phyloP scores from a whole-genome alignment of 2,888 invertebrate species.

The Drosophila kambysellisi region DNA sequence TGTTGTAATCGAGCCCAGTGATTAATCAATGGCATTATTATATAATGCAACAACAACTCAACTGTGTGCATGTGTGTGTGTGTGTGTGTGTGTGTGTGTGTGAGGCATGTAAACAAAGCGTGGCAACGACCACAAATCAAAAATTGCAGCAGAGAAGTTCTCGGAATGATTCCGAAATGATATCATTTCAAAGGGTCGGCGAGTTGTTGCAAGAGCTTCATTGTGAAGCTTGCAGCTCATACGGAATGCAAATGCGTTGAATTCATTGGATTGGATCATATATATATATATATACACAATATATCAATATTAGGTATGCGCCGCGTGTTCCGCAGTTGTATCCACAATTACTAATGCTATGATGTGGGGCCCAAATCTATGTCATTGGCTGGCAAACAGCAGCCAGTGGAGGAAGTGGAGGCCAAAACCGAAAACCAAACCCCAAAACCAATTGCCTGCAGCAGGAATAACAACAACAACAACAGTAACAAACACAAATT shows the following conservation, averaged over 20 bases:
- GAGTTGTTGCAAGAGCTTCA: background rate
- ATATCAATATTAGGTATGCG: constrained; percentile 44
- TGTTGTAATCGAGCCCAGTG: constrained; percentile 50
- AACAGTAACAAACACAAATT: constrained; percentile 18
- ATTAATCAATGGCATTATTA: constrained; percentile 49
- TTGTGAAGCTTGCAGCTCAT: background rate
- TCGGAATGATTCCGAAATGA: constrained; percentile 16
- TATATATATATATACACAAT: no score
- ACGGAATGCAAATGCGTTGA: constrained; percentile 25
- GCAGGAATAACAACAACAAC: background rate
- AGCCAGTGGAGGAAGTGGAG: background rate
- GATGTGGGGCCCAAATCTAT: constrained; percentile 34
- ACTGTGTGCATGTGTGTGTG: background rate
- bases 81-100: constrained; percentile 1
- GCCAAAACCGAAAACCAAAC: constrained; percentile 18
- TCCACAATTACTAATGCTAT: constrained; percentile 26
- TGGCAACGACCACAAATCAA: background rate
- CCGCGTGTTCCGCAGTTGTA: constrained; percentile 16
- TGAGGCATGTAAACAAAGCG: constrained; percentile 11
- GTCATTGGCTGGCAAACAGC: constrained; percentile 31
- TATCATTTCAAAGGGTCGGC: background rate
- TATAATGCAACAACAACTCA: constrained; percentile 28
- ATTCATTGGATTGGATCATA: constrained; percentile 7
- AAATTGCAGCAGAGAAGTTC: constrained; percentile 11
- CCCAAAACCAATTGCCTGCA: constrained; percentile 43